A percentile compares a stretch with the other conserved stretches of the same genome.
These are phyloP conservation scores for Portevinia maculata DNA, from an alignment of 2,888 invertebrate genomes.

Conservation along the genomic window DNA sequence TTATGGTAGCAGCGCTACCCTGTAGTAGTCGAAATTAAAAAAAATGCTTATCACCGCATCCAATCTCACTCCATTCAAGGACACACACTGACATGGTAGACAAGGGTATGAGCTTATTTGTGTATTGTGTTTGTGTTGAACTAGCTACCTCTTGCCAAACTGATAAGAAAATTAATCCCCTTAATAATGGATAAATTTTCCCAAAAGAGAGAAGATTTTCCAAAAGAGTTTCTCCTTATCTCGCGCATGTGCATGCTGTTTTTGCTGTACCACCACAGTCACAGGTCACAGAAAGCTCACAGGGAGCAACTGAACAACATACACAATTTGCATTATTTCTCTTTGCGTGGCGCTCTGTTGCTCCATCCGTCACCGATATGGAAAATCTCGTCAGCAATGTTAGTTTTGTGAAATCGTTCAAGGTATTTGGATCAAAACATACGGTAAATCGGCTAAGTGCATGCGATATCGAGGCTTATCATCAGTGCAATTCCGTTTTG, in stretches of 20 bases:
- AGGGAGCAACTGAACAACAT: no score
- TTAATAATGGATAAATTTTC: background rate
- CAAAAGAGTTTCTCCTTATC: background rate
- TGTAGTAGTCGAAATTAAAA: no score
- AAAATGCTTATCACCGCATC: no score
- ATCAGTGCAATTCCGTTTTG: background rate
- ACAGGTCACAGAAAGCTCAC: background rate
- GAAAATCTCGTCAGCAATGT: constrained; percentile 1
- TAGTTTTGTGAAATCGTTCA: constrained; percentile 62
- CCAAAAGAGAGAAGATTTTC: background rate
- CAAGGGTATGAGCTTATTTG: background rate
- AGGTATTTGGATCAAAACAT: constrained; percentile 26
- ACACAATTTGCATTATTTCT: no score
- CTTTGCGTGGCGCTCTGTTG: background rate
- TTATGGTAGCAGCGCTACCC: no score
- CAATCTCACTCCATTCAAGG: background rate
- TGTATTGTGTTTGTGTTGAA: no score
- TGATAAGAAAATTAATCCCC: background rate
- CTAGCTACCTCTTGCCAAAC: background rate
- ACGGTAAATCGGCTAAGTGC: constrained; percentile 15
- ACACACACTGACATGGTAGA: background rate
- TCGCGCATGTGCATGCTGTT: constrained; percentile 35
- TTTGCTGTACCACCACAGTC: background rate
- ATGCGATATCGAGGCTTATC: constrained; percentile 1
- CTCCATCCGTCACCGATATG: background rate